Conservation (phyloP, 2,888 invertebrate genomes). For the Actias luna region DNA sequence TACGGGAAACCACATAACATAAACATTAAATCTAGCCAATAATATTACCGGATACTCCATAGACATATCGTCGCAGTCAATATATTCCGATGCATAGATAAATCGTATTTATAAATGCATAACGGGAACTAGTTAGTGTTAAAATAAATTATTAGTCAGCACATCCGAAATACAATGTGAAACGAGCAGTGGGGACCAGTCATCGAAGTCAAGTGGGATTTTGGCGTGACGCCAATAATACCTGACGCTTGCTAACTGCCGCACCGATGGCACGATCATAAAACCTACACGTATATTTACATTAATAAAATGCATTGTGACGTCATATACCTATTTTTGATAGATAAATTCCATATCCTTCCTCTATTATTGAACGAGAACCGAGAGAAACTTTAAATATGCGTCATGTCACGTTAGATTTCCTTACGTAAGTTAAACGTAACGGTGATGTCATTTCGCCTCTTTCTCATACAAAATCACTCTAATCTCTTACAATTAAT, state of each 20-base stretch:
- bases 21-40: not conserved
- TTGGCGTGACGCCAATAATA: not conserved
- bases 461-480: no score
- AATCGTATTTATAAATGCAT: slow-evolving; percentile 9
- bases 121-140: slow-evolving; percentile 10
- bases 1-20: no score
- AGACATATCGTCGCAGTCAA: not conserved
- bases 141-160: slow-evolving; percentile 17
- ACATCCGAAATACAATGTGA: slow-evolving; percentile 17
- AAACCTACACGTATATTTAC: not conserved
- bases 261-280: not conserved
- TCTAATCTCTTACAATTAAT: no score
- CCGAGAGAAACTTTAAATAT: no score
- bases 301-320: not conserved
- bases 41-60: not conserved
- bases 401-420: no score
- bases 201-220: not conserved
- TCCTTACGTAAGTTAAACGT: no score
- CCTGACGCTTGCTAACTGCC: slow-evolving; percentile 1
- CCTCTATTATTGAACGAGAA: no score
- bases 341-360: no score
- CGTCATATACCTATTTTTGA: no score
- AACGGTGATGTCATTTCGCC: no score
- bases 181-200: slow-evolving; percentile 10
- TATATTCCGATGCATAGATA: not conserved